A percentile compares a stretch with the other conserved stretches of the same genome.
phyloP scores from a whole-genome alignment of 2,888 invertebrate genomes.

The Melieria omissa region DNA sequence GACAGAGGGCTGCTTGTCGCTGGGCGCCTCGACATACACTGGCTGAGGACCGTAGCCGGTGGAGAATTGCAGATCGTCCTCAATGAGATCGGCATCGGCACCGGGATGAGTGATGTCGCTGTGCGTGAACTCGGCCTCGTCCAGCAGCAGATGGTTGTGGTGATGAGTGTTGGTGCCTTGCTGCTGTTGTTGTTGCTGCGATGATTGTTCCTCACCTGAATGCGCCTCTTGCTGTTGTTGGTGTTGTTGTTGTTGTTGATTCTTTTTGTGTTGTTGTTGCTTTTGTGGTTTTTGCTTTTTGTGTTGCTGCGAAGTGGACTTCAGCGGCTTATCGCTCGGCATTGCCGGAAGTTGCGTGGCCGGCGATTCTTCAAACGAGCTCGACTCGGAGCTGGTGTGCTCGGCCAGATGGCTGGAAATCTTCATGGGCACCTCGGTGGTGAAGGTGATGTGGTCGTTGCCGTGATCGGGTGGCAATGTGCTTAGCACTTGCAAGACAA shows the following conservation, averaged over 20 bases:
- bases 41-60: conserved; percentile 68
- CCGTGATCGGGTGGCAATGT: conserved; percentile 49
- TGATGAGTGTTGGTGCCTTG: conserved; percentile 44
- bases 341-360: conserved; percentile 36
- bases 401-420: conserved; percentile 54
- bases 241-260: conserved; percentile 2
- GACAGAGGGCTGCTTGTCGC: conserved; percentile 67
- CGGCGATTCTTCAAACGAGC: conserved; percentile 54
- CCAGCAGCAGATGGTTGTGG: conserved; percentile 55
- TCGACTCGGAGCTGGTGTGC: conserved; percentile 56
- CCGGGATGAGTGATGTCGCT: conserved; percentile 72
- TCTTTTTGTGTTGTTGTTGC: conserved; percentile 40
- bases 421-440: conserved; percentile 60
- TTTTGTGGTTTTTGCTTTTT: conserved; percentile 30
- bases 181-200: conserved; percentile 25
- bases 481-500: conserved; percentile 60
- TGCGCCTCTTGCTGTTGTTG: conserved; percentile 4
- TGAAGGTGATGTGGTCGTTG: conserved; percentile 53
- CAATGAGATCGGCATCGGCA: conserved; percentile 74
- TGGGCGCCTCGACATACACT: conserved; percentile 59
- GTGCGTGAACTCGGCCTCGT: conserved; percentile 67
- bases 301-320: conserved; percentile 14
- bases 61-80: conserved; percentile 69
- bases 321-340: conserved; percentile 5
- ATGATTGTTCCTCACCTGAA: too few relatives aligned